Percentiles rank a stretch among this genome's conserved stretches.
These are phyloP conservation scores for Caenorhabditis latens DNA, from an alignment of 1,140 invertebrate genomes.

Conservation along the genomic window DNA sequence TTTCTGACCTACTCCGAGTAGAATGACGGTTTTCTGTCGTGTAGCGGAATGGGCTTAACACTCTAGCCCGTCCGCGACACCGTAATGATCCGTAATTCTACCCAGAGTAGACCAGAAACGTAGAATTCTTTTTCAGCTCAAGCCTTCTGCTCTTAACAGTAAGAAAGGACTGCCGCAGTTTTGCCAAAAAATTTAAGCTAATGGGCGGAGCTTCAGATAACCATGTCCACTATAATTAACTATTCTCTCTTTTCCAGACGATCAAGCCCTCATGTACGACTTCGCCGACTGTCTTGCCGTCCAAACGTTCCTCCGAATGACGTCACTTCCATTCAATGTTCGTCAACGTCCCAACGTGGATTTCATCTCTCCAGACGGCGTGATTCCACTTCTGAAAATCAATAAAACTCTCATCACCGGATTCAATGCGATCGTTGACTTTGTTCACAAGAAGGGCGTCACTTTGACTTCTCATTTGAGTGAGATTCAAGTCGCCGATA, in stretches of 20 bases:
- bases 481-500: slow-evolving; percentile 87
- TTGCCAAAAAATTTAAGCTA: background rate
- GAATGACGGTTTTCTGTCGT: no score
- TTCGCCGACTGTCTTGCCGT: slow-evolving; percentile 74
- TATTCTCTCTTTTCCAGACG: slow-evolving; percentile 66
- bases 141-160: no score
- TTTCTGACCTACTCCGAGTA: no score
- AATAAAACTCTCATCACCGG: slow-evolving; percentile 90
- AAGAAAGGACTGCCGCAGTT: no score
- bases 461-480: slow-evolving; percentile 83
- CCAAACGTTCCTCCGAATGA: slow-evolving; percentile 90
- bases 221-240: background rate
- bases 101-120: no score
- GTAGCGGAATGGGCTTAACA: no score
- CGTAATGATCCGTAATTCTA: no score
- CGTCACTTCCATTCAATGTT: slow-evolving; percentile 83
- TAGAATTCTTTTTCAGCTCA: no score
- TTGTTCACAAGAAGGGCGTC: slow-evolving; percentile 85
- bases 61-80: no score
- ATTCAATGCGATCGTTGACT: slow-evolving; percentile 90
- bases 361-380: slow-evolving; percentile 91
- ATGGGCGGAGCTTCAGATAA: background rate
- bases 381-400: slow-evolving; percentile 90
- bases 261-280: slow-evolving; percentile 75
- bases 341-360: slow-evolving; percentile 90